phyloP scores from a whole-genome alignment of 2,113 vertebrate genomes.

The Damaliscus lunatus region DNA sequence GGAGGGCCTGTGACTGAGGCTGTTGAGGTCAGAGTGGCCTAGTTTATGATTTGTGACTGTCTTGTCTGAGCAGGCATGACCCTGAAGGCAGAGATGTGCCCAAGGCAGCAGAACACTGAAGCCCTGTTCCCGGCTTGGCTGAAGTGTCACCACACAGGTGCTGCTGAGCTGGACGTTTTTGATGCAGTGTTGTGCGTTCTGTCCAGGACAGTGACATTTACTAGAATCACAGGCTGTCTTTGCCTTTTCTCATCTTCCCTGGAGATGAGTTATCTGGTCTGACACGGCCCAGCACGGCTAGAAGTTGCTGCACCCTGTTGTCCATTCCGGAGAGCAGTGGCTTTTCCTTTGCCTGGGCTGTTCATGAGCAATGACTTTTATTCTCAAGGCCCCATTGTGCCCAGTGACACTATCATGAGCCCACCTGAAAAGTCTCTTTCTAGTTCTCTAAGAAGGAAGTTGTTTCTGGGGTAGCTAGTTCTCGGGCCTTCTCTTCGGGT shows the following conservation, averaged over 20 bases:
- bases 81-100: conserved; percentile 37
- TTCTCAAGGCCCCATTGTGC: background rate
- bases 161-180: conserved; percentile 49
- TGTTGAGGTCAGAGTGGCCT: background rate
- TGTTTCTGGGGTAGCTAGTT: background rate
- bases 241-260: background rate
- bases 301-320: background rate
- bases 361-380: background rate
- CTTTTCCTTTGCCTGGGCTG: background rate
- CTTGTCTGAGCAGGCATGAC: background rate
- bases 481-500: background rate
- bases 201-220: conserved; percentile 46
- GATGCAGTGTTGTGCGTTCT: conserved; percentile 56
- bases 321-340: conserved; percentile 18
- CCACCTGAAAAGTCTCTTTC: background rate
- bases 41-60: background rate
- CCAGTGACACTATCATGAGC: background rate
- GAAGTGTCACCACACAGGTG: background rate
- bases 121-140: conserved; percentile 27
- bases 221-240: conserved; percentile 40
- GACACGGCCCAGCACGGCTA: background rate
- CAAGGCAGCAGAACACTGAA: background rate
- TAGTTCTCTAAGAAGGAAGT: too few relatives aligned
- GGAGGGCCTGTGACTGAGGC: background rate
- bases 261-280: conserved; percentile 39